Evolutionary conservation across 2,113 vertebrate genomes (phyloP).

Genomic region (Seriola dumerili): DNA sequence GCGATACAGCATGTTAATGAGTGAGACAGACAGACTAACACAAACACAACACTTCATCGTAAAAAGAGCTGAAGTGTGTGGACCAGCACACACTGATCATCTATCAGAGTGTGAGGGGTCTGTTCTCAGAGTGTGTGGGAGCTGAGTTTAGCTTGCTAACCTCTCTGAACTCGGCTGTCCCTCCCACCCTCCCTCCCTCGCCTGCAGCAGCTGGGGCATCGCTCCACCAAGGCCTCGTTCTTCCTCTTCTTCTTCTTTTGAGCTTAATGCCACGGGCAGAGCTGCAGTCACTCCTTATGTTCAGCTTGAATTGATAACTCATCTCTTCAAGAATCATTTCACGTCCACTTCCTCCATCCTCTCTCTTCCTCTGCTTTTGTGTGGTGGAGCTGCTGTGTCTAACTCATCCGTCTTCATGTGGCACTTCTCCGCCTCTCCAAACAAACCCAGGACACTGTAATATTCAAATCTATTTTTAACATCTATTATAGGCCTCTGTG

Average conservation of each 20-base stretch:
- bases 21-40: no score
- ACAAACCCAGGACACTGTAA: conserved; percentile 20
- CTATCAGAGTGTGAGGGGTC: no score
- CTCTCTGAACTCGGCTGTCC: background rate
- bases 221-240: conserved; percentile 31
- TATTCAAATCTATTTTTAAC: conserved; percentile 14
- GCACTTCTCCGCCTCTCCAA: conserved; percentile 17
- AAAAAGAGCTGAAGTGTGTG: background rate
- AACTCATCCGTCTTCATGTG: conserved; percentile 36
- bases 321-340: conserved; percentile 47
- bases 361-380: background rate
- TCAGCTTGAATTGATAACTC: conserved; percentile 45
- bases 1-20: no score
- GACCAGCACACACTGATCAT: background rate
- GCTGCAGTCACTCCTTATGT: conserved; percentile 40
- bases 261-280: conserved; percentile 14
- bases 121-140: no score
- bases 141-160: background rate
- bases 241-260: conserved; percentile 33
- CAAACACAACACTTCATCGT: no score
- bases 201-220: conserved; percentile 10
- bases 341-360: conserved; percentile 27
- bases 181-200: background rate
- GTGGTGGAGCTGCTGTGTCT: conserved; percentile 21
- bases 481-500: conserved; percentile 22